These are phyloP conservation scores for Nasua narica DNA, from an alignment of 2,797 vertebrate genomes.

Conservation along the genomic window DNA sequence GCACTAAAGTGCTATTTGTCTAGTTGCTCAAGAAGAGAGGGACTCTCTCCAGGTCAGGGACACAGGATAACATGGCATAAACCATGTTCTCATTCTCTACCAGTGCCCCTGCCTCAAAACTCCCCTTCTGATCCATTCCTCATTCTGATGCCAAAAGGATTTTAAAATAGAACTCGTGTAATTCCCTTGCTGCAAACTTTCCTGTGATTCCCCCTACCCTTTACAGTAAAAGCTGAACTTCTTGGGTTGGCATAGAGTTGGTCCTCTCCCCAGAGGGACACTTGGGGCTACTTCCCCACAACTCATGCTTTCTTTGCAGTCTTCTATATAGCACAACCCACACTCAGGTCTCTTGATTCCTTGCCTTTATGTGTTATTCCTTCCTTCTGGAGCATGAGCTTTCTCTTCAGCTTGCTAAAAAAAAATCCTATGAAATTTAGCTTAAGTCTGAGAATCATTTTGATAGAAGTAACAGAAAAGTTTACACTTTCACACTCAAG, in stretches of 20 bases:
- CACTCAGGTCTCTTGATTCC: no score
- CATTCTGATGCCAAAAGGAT: neutral
- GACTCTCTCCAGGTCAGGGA: neutral
- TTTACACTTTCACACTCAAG: neutral
- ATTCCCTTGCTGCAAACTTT: neutral
- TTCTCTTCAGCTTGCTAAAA: neutral
- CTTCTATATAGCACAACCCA: fast-evolving
- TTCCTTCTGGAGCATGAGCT: neutral
- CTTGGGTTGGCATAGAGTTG: neutral
- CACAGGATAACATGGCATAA: neutral
- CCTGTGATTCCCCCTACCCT: neutral
- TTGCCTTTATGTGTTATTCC: neutral
- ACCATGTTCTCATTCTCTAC: neutral
- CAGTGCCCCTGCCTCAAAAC: neutral
- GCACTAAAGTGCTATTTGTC: no score
- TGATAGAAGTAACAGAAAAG: neutral
- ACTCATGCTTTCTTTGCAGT: neutral
- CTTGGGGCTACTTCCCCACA: neutral
- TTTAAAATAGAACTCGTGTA: neutral
- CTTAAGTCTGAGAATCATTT: neutral
- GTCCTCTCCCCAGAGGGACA: neutral
- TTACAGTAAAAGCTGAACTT: neutral
- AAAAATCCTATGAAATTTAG: neutral
- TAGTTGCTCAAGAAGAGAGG: neutral
- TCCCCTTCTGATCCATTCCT: neutral